A percentile compares a stretch with the other conserved stretches of the same genome.
These are phyloP conservation scores for Theonella swinhoei DNA, from an alignment of 37 sponge, comb jelly and placozoan genomes.

Conservation along the genomic window DNA sequence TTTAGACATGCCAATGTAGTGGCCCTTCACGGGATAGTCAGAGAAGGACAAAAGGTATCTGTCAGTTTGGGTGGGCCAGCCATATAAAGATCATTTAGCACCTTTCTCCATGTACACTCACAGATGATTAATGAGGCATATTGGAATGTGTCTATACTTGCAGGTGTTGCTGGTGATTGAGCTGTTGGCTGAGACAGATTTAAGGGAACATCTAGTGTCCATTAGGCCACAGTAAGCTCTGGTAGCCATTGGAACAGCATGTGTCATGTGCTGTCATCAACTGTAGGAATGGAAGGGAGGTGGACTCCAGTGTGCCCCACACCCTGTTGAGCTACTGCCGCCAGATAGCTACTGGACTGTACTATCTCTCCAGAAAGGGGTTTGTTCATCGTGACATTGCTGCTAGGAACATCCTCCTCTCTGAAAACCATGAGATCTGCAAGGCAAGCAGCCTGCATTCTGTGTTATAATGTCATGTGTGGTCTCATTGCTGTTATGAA, in stretches of 20 bases:
- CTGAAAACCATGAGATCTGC: background rate
- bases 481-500: too few species aligned
- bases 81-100: too few species aligned
- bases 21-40: constrained; percentile 34
- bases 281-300: background rate
- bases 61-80: too few species aligned
- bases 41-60: background rate
- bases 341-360: constrained; percentile 5
- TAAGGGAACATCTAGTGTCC: background rate
- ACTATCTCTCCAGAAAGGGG: constrained; percentile 3
- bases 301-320: background rate
- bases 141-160: too few species aligned
- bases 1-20: constrained; percentile 45
- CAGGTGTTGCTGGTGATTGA: background rate
- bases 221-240: background rate
- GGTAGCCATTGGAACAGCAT: background rate
- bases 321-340: constrained; percentile 27
- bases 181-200: background rate
- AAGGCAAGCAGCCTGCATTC: too few species aligned
- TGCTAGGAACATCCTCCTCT: constrained; percentile 30
- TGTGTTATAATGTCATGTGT: too few species aligned
- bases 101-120: too few species aligned
- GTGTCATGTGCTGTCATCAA: background rate
- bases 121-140: too few species aligned
- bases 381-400: constrained; percentile 26